Percentiles rank a stretch among this genome's conserved stretches.
Conservation (phyloP, 2,797 vertebrate species). For the Pangasius krempfi region DNA sequence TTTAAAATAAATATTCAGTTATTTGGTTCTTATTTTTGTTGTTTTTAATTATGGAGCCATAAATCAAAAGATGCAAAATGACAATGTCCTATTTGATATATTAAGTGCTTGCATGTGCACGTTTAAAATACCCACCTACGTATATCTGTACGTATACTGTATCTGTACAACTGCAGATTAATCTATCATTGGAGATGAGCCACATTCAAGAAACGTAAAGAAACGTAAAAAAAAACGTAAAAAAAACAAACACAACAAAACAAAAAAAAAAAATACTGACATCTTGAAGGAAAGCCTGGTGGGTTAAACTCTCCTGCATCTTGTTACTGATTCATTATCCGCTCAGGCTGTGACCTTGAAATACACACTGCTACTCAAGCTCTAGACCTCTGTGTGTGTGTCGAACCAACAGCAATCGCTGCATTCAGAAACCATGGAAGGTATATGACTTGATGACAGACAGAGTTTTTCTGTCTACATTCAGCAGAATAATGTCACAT, state of each 20-base stretch:
- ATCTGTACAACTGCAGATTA: not conserved
- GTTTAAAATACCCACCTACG: not conserved
- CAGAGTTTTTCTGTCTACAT: not conserved
- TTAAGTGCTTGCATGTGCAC: not conserved
- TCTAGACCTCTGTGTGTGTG: not conserved
- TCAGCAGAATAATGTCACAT: not conserved
- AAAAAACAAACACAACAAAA: too few relatives aligned
- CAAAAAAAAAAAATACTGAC: not conserved
- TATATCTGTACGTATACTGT: not conserved
- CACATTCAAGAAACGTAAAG: not conserved
- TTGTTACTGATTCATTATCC: not conserved
- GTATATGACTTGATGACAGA: not conserved
- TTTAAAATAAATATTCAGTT: not conserved
- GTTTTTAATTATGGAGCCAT: not conserved
- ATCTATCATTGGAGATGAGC: not conserved
- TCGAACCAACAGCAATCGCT: not conserved
- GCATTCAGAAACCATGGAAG: not conserved
- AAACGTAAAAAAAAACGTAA: too few relatives aligned
- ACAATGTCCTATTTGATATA: not conserved
- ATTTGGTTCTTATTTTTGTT: not conserved
- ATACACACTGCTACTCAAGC: not conserved
- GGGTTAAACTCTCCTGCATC: not conserved
- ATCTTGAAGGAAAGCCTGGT: not conserved
- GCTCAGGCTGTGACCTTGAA: not conserved
- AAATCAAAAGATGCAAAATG: not conserved